Percentiles rank a stretch among this genome's conserved stretches.
phyloP scores from a whole-genome alignment of 1,140 invertebrate genomes.

The Saccostrea echinata region DNA sequence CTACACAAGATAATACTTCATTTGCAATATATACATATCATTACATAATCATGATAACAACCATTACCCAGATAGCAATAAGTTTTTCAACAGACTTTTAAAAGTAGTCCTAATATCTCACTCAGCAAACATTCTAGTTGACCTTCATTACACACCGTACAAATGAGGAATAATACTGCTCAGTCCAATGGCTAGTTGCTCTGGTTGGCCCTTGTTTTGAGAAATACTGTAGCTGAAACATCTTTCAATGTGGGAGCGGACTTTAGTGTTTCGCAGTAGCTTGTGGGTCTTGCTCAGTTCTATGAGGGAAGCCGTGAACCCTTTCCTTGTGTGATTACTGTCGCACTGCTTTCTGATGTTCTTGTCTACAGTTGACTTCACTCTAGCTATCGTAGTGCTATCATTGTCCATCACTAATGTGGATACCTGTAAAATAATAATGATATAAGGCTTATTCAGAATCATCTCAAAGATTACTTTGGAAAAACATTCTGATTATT shows the following conservation, averaged over 20 bases:
- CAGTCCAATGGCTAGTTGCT: constrained; percentile 17
- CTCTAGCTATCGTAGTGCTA: constrained; percentile 20
- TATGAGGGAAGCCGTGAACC: constrained; percentile 23
- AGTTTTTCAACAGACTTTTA: no score
- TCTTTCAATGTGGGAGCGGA: constrained; percentile 30
- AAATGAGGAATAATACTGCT: constrained; percentile 38
- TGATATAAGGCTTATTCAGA: neutral
- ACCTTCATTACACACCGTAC: constrained; percentile 34
- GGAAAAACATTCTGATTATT: constrained; percentile 34
- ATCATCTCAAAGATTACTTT: neutral
- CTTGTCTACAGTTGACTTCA: constrained; percentile 24
- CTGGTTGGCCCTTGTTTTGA: constrained; percentile 24
- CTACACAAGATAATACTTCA: neutral
- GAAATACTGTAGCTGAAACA: constrained; percentile 36
- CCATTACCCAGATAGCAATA: no score
- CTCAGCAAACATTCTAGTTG: constrained; percentile 10
- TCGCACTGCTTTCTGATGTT: constrained; percentile 8
- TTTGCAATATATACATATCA: constrained; percentile 41
- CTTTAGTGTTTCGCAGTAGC: constrained; percentile 15
- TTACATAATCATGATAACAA: constrained; percentile 5
- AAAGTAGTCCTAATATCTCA: constrained; percentile 1
- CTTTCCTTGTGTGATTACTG: constrained; percentile 32
- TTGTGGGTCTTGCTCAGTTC: constrained; percentile 38
- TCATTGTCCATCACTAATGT: constrained; percentile 42
- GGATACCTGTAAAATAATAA: constrained; percentile 27